A percentile compares a stretch with the other conserved stretches of the same genome.
Conservation (phyloP, 2,113 vertebrate species). For the Leiothrix lutea region DNA sequence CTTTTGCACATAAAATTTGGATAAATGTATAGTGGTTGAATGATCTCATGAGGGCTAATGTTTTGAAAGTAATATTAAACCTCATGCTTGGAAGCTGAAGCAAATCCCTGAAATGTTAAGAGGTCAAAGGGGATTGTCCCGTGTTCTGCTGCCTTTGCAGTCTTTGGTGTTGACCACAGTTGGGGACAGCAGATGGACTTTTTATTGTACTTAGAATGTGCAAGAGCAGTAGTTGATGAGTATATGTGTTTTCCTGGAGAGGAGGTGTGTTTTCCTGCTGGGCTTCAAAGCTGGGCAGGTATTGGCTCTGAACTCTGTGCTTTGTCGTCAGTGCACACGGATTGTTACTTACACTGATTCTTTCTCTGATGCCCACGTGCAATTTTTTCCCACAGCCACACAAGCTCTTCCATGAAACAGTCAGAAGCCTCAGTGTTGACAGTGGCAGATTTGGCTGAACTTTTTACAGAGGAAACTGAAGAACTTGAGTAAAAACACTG, state of each 20-base stretch:
- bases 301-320: not conserved
- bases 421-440: slow-evolving; percentile 93
- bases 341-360: not conserved
- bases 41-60: not conserved
- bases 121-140: not conserved
- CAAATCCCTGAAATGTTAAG: not conserved
- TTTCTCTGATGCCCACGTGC: not conserved
- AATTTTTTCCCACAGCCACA: slow-evolving; percentile 78
- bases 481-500: slow-evolving; percentile 78
- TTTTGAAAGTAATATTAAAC: not conserved
- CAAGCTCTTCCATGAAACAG: slow-evolving; percentile 87
- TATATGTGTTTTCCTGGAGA: not conserved
- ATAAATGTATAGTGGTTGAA: not conserved
- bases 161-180: not conserved
- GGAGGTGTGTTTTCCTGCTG: not conserved
- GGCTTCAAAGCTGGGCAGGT: not conserved
- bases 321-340: not conserved
- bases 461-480: slow-evolving; percentile 91
- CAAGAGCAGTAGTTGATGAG: not conserved
- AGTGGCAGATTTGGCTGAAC: slow-evolving; percentile 92
- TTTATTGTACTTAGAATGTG: not conserved
- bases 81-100: not conserved
- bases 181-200: not conserved
- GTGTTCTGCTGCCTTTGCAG: not conserved
- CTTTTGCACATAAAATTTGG: not conserved